These are phyloP conservation scores for Parazoanthus darwini DNA, from an alignment of 92 coral and sea anemone species.

Conservation along the genomic window DNA sequence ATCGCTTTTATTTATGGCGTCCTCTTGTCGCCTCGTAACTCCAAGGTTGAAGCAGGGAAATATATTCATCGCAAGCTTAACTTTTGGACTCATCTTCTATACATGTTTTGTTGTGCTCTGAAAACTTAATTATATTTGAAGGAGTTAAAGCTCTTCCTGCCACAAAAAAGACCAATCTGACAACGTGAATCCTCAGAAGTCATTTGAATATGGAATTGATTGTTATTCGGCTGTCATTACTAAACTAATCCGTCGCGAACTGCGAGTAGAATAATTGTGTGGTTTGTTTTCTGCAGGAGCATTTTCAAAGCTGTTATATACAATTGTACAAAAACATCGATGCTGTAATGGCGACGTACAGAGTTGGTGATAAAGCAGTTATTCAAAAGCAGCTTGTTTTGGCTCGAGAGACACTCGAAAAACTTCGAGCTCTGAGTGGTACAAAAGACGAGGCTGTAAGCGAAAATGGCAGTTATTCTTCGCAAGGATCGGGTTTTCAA, in stretches of 20 bases:
- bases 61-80: not conserved
- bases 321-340: not conserved
- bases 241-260: constrained; percentile 8
- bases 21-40: constrained; percentile 23
- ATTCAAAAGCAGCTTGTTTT: constrained; percentile 72
- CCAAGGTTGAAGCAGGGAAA: not conserved
- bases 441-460: constrained; percentile 38
- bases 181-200: constrained; percentile 12
- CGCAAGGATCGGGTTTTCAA: constrained; percentile 17
- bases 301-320: not conserved
- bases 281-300: constrained; percentile 31
- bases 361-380: constrained; percentile 58
- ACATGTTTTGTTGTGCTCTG: constrained; percentile 1
- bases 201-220: constrained; percentile 32
- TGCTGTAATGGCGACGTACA: constrained; percentile 48
- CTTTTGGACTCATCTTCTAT: not conserved
- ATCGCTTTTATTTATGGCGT: not conserved
- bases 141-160: constrained; percentile 30
- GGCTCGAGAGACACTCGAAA: constrained; percentile 74
- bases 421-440: constrained; percentile 63
- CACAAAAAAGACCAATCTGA: constrained; percentile 39
- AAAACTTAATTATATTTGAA: constrained; percentile 4
- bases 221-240: constrained; percentile 2
- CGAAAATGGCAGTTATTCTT: constrained; percentile 17
- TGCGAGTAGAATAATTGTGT: constrained; percentile 4